These are phyloP conservation scores for Varroa destructor DNA, from an alignment of 1,140 invertebrate species.

Conservation along the genomic window DNA sequence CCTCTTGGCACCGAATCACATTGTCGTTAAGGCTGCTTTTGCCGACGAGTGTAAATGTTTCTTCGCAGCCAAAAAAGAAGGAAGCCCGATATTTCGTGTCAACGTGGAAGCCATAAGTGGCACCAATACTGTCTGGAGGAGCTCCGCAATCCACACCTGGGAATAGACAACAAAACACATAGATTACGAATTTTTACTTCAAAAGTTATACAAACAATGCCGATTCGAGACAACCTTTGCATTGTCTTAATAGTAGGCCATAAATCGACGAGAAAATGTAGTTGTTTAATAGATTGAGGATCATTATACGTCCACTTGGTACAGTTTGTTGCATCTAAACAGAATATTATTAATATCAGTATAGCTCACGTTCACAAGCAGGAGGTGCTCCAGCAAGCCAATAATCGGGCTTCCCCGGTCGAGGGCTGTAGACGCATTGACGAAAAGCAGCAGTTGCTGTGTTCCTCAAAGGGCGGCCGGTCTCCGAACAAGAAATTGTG, in stretches of 20 bases:
- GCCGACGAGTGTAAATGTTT: conserved; percentile 82
- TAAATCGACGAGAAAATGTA: too few relatives aligned
- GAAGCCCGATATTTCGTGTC: conserved; percentile 79
- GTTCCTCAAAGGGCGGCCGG: conserved; percentile 59
- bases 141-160: conserved; percentile 64
- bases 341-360: too few relatives aligned
- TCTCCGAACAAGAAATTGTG: conserved; percentile 61
- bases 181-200: neutral
- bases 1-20: conserved; percentile 74
- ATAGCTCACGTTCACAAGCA: conserved; percentile 52
- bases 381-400: conserved; percentile 76
- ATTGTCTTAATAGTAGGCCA: too few relatives aligned
- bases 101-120: conserved; percentile 65
- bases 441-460: conserved; percentile 67
- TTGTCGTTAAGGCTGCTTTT: conserved; percentile 80
- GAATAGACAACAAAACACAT: conserved; percentile 29
- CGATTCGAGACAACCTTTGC: too few relatives aligned
- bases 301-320: too few relatives aligned
- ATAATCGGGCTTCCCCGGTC: conserved; percentile 69
- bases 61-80: conserved; percentile 90
- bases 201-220: too few relatives aligned
- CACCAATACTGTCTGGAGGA: conserved; percentile 74
- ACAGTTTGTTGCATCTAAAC: too few relatives aligned
- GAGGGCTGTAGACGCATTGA: conserved; percentile 87
- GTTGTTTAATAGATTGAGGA: too few relatives aligned